Evolutionary conservation across 1,140 invertebrate species (phyloP).

Genomic region (Odontomachus brunneus): DNA sequence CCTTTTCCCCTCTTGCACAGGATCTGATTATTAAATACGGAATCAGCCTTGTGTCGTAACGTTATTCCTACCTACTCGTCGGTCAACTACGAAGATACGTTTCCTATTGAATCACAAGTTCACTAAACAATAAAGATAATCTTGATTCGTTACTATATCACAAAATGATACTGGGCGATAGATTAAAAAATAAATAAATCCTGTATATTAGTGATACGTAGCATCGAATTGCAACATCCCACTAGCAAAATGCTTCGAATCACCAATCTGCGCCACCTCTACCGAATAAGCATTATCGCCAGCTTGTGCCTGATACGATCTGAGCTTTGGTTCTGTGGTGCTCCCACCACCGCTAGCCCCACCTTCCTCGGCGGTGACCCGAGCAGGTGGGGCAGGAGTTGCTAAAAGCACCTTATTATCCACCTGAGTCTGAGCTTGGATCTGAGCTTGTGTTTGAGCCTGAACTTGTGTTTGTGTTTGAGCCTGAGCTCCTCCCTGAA

Average conservation of each 20-base stretch:
- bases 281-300: constrained; percentile 77
- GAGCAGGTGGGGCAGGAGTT: constrained; percentile 57
- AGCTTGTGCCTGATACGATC: constrained; percentile 75
- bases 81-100: constrained; percentile 76
- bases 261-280: constrained; percentile 79
- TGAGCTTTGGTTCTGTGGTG: constrained; percentile 64
- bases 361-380: constrained; percentile 62
- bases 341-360: constrained; percentile 48
- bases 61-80: constrained; percentile 71
- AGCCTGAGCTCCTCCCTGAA: constrained; percentile 70
- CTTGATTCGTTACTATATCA: constrained; percentile 64
- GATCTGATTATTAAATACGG: constrained; percentile 78
- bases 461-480: constrained; percentile 70
- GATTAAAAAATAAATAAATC: constrained; percentile 73
- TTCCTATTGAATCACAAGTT: constrained; percentile 81
- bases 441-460: constrained; percentile 63
- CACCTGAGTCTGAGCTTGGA: constrained; percentile 66
- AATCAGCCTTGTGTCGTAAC: constrained; percentile 83
- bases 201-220: constrained; percentile 82
- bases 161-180: constrained; percentile 82
- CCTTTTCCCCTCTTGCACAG: neutral
- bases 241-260: constrained; percentile 80
- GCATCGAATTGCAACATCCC: constrained; percentile 83
- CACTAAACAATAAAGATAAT: constrained; percentile 73
- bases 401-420: constrained; percentile 67